Evolutionary conservation across 2,888 invertebrate genomes (phyloP), one percentile per base, ranked within the genome.

Genomic region (Cephus rjabovi): DNA sequence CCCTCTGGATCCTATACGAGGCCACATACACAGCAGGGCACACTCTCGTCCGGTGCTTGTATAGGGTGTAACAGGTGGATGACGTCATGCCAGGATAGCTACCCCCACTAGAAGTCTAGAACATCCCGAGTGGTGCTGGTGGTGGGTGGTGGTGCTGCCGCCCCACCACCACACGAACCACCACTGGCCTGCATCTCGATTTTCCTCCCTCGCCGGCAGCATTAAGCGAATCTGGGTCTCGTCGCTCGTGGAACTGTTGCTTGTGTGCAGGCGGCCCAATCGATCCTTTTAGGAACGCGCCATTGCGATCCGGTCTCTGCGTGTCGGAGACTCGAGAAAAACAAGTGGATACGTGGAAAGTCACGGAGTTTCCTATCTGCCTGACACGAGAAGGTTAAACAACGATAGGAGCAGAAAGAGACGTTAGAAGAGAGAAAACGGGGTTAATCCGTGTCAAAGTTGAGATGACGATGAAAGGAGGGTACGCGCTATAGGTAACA

Each of bases 61-160:
- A 79, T 81, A 81, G 85, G 87, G 87, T 86, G 91, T 91, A 90
- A 91, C 90, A 91, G 90, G 91, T 91, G 90, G 89, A 87, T 90
- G 87, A 87, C 88, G 88, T 88, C 87, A 88, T 75, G 77, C 82
- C 83, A 81, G 84, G 84, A 83, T 83, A 81, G 80, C 82, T 78
- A 81, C 81, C 82, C 76, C 81, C 82, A 73, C 70, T 74, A 1
- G 34, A 15, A 33, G 74, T 12, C 78, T 74, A 69, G 73, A 30
- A n/a, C 68, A 76, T 23, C 30, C 33, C 34, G 30, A 71, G 73
- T 74, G 75, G 23, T n/a, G 69, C 69, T 69, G 56, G 74, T 76
- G 76, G 76, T 79, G 80, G 75, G 75, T 69, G n/a, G 75, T 77
- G 74, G 75, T 69, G 74, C 75, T 73, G 34, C 35, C 15, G 35